Evolutionary conservation across 2,797 vertebrate species (phyloP).

Genomic region (Sciurus carolinensis): DNA sequence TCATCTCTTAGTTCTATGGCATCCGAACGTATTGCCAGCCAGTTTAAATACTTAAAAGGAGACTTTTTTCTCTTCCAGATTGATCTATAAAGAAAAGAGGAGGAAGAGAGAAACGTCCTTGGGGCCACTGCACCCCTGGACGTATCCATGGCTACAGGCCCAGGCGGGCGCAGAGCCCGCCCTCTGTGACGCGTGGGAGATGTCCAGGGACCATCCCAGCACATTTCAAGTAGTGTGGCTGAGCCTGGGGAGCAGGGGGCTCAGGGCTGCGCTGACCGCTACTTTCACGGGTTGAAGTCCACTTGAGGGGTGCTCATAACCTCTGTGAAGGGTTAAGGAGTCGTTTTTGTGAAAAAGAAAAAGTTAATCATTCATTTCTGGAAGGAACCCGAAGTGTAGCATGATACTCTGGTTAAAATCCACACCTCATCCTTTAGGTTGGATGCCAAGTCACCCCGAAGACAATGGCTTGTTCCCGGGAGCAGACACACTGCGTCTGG

Average conservation of each 20-base stretch:
- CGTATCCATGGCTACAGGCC: too few species aligned
- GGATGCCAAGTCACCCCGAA: neutral
- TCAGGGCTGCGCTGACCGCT: neutral
- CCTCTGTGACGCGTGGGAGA: fast-evolving
- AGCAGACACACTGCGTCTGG: neutral
- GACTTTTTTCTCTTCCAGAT: neutral
- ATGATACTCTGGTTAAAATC: neutral
- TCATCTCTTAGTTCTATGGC: neutral
- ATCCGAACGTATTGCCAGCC: neutral
- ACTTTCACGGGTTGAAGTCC: neutral
- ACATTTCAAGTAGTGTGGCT: neutral
- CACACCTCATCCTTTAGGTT: neutral
- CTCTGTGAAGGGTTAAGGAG: neutral
- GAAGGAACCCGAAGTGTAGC: neutral
- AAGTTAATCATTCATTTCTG: neutral
- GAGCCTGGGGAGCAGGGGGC: neutral
- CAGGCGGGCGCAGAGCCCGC: neutral
- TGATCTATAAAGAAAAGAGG: neutral
- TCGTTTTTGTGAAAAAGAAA: neutral
- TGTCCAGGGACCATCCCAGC: fast-evolving
- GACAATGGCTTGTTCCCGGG: neutral
- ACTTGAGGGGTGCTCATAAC: neutral
- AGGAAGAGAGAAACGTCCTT: neutral
- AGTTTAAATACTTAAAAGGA: neutral
- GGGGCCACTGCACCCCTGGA: neutral